phyloP scores from a whole-genome alignment of 2,888 invertebrate species.

The Sepioteuthis lessoniana region DNA sequence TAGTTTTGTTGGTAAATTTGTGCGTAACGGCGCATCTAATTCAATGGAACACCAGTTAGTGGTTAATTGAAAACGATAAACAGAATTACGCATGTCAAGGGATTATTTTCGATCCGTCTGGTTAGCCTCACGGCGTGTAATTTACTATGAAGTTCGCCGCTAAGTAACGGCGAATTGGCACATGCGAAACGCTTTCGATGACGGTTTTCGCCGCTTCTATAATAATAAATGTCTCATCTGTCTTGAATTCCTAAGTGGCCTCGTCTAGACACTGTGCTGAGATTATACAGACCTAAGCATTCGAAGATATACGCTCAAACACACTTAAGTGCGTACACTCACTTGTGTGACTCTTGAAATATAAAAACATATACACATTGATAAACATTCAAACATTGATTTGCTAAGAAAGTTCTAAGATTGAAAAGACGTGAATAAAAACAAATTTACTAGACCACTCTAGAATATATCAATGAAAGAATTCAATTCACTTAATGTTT shows the following conservation, averaged over 20 bases:
- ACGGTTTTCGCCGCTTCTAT: background rate
- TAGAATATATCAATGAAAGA: no score
- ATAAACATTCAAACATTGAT: background rate
- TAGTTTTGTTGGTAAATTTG: background rate
- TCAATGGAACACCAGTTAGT: constrained; percentile 16
- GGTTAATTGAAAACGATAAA: constrained; percentile 16
- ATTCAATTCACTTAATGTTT: background rate
- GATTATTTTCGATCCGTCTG: constrained; percentile 33
- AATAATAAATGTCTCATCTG: constrained; percentile 21
- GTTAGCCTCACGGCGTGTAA: background rate
- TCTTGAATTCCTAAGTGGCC: background rate
- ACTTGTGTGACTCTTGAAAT: background rate
- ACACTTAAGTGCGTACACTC: background rate
- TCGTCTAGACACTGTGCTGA: background rate
- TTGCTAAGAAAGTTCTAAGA: background rate
- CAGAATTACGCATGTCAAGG: constrained; percentile 33
- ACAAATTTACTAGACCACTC: no score
- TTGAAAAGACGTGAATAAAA: background rate
- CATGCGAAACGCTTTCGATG: background rate
- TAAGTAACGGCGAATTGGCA: background rate
- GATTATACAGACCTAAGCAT: background rate
- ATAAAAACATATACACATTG: background rate
- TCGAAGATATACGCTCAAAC: background rate
- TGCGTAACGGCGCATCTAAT: constrained; percentile 6
- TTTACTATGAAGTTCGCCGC: background rate